phyloP scores from a whole-genome alignment of 2,888 invertebrate genomes.

The Hyalella azteca region DNA sequence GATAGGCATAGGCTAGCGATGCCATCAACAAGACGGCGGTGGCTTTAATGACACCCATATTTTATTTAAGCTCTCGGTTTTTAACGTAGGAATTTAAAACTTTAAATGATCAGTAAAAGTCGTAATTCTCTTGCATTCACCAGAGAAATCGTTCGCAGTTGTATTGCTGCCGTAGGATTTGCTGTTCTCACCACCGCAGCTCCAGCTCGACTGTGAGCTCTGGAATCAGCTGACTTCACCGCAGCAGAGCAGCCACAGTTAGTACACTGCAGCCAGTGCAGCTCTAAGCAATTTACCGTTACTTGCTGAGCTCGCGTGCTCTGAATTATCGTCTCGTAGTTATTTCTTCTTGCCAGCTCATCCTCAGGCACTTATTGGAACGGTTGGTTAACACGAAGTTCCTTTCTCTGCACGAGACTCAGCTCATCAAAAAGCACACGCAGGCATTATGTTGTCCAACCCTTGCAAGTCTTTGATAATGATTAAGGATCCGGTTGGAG shows the following conservation, averaged over 20 bases:
- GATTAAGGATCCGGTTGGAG: no score
- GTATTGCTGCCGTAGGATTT: neutral
- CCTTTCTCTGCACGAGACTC: neutral
- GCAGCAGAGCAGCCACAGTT: neutral
- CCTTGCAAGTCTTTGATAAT: no score
- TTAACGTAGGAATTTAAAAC: no score
- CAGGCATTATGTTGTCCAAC: no score
- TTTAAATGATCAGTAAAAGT: no score
- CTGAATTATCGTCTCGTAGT: neutral
- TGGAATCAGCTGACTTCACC: neutral
- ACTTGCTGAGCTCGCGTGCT: slow-evolving; percentile 1
- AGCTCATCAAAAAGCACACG: neutral
- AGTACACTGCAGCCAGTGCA: no score
- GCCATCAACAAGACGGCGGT: neutral
- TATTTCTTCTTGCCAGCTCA: neutral
- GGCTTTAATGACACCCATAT: neutral
- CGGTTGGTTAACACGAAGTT: neutral
- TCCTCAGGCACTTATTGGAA: neutral
- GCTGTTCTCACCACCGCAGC: neutral
- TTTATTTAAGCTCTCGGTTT: no score
- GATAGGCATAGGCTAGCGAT: neutral
- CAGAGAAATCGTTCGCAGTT: no score
- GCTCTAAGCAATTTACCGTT: neutral
- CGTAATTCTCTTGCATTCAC: no score
- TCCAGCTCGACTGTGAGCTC: slow-evolving; percentile 4